Evolutionary conservation across 2,113 vertebrate genomes (phyloP).

Genomic region (Potamarius usumacintae): DNA sequence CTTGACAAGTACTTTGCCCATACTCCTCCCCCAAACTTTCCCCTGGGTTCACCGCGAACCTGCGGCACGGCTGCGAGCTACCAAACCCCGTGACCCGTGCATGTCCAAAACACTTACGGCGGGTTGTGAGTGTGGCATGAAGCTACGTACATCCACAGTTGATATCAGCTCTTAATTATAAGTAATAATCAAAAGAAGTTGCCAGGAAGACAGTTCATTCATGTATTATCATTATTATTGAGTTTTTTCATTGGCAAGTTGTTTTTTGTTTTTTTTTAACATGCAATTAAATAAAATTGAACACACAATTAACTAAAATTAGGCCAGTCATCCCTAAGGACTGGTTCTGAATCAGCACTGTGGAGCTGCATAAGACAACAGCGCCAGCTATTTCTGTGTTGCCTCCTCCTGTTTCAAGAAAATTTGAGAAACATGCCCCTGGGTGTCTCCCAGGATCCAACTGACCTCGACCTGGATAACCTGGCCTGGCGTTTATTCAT

Average conservation of each 20-base stretch:
- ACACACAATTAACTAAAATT: background rate
- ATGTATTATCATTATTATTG: background rate
- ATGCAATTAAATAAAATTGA: background rate
- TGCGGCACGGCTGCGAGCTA: no score
- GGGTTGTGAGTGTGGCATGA: no score
- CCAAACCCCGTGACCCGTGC: no score
- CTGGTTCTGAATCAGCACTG: background rate
- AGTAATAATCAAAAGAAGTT: background rate
- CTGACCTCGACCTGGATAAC: constrained; percentile 6
- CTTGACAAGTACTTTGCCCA: no score
- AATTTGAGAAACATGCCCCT: constrained; percentile 6
- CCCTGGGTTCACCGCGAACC: no score
- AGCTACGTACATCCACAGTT: background rate
- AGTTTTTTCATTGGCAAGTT: background rate
- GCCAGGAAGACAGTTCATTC: background rate
- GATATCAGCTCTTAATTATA: background rate
- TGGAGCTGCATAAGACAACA: background rate
- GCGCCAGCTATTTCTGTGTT: background rate
- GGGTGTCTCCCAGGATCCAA: constrained; percentile 2
- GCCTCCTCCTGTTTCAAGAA: background rate
- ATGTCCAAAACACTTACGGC: no score
- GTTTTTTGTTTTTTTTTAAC: background rate
- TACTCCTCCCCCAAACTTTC: no score
- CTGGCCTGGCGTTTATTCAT: background rate
- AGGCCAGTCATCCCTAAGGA: background rate